phyloP scores from a whole-genome alignment of 2,797 vertebrate genomes.

The Gadopsis marmoratus region DNA sequence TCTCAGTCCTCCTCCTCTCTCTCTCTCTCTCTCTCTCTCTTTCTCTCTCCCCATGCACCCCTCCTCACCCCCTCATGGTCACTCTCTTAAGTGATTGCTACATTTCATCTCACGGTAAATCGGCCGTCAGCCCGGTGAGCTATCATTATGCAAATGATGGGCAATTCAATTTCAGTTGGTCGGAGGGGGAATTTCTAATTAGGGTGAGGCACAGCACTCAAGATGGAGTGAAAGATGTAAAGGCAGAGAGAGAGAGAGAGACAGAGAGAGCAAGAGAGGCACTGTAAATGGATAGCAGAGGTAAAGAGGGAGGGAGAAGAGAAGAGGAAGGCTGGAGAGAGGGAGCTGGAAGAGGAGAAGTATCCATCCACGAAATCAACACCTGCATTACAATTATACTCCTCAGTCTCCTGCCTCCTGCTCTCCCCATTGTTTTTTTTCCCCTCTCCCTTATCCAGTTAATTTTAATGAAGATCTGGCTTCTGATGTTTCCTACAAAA shows the following conservation, averaged over 20 bases:
- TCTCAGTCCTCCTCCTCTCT: conserved; percentile 30
- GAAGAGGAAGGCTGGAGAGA: conserved; percentile 26
- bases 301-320: conserved; percentile 52
- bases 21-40: no score
- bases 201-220: conserved; percentile 78
- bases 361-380: conserved; percentile 70
- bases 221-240: conserved; percentile 80
- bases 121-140: conserved; percentile 79
- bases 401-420: conserved; percentile 24
- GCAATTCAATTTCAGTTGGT: conserved; percentile 85
- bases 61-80: conserved; percentile 73
- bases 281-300: conserved; percentile 63
- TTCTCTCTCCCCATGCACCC: conserved; percentile 26
- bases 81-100: conserved; percentile 85
- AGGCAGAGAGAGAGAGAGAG: conserved; percentile 51
- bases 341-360: conserved; percentile 31
- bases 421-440: conserved; percentile 11
- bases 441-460: conserved; percentile 26
- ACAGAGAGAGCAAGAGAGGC: conserved; percentile 50
- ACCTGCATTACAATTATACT: conserved; percentile 64
- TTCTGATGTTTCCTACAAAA: background rate
- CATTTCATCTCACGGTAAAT: conserved; percentile 83
- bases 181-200: conserved; percentile 85
- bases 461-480: conserved; percentile 36
- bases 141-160: conserved; percentile 86